Evolutionary conservation across 2,888 invertebrate species (phyloP).

Genomic region (Zhuqinia jingwanae): DNA sequence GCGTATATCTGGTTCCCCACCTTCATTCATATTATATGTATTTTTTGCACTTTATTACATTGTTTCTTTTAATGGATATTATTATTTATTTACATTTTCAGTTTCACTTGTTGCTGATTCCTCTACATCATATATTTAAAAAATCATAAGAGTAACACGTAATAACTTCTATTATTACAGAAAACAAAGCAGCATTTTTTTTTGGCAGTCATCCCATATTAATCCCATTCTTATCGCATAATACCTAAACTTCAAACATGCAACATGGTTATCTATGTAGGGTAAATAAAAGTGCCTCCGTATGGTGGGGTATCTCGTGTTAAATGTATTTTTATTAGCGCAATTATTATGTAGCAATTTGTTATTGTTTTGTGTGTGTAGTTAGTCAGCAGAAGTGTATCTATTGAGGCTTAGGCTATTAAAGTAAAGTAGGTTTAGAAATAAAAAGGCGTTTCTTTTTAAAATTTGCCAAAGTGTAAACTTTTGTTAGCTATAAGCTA

Average conservation of each 20-base stretch:
- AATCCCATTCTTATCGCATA: conserved; percentile 23
- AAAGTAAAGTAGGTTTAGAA: background rate
- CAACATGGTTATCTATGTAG: background rate
- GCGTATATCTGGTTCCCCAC: conserved; percentile 56
- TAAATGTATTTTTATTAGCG: conserved; percentile 6
- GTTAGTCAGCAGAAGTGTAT: no score
- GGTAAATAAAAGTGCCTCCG: background rate
- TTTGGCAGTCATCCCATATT: conserved; percentile 44
- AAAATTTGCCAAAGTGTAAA: conserved; percentile 27
- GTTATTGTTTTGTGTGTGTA: background rate
- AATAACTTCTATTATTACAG: background rate
- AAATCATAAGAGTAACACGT: no score
- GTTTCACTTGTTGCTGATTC: conserved; percentile 53
- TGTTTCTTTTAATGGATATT: no score
- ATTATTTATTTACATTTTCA: conserved; percentile 46
- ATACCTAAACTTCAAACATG: background rate
- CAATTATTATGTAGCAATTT: conserved; percentile 9
- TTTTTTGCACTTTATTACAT: conserved; percentile 9
- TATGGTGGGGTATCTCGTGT: background rate
- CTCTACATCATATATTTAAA: background rate
- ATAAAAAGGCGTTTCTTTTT: conserved; percentile 13
- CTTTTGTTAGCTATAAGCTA: background rate
- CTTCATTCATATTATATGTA: conserved; percentile 34
- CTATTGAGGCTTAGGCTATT: background rate
- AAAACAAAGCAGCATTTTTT: conserved; percentile 33